Evolutionary conservation across 1,140 invertebrate species (phyloP).

Genomic region (Coenobita brevimanus): DNA sequence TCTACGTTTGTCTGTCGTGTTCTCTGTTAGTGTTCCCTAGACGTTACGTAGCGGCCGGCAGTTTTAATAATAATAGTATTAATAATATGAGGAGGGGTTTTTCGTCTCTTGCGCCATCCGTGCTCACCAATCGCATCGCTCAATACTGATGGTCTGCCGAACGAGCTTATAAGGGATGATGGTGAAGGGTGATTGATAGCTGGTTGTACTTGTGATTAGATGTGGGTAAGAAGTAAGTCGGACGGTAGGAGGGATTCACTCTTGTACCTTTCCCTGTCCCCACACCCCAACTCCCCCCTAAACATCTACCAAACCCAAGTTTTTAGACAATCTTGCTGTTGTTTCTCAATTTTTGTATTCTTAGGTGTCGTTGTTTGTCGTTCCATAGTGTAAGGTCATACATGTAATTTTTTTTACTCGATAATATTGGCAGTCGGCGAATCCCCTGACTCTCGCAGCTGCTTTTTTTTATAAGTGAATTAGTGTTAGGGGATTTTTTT

Average conservation of each 20-base stretch:
- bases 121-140: constrained; percentile 10
- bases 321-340: constrained; percentile 45
- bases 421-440: too few species aligned
- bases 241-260: neutral
- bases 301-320: neutral
- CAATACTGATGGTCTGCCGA: constrained; percentile 47
- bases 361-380: constrained; percentile 36
- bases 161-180: constrained; percentile 43
- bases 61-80: too few species aligned
- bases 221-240: constrained; percentile 14
- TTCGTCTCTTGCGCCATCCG: neutral
- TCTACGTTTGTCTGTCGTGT: too few species aligned
- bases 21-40: too few species aligned
- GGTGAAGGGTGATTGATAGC: too few species aligned
- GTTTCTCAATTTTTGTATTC: constrained; percentile 7
- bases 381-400: too few species aligned
- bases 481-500: neutral
- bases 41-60: too few species aligned
- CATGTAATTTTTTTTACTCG: too few species aligned
- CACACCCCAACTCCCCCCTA: neutral
- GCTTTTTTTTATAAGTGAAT: too few species aligned
- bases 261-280: neutral
- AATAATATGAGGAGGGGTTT: too few species aligned
- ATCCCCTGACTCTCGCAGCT: too few species aligned
- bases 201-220: neutral